These are phyloP conservation scores for Drosophila engyochracea DNA, from an alignment of 2,888 invertebrate genomes.

Conservation along the genomic window DNA sequence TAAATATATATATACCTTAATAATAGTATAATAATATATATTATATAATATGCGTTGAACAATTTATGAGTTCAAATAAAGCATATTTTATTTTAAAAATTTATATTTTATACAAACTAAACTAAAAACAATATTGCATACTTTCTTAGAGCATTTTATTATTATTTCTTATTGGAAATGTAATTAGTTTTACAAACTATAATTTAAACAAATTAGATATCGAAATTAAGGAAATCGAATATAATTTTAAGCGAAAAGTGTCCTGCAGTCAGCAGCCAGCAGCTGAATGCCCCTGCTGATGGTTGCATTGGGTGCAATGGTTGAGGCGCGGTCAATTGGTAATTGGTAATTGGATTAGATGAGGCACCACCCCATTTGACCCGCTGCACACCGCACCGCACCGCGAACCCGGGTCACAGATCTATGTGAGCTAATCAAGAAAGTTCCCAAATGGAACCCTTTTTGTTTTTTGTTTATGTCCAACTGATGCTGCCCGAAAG, in stretches of 20 bases:
- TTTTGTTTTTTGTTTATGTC: background rate
- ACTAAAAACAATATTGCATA: background rate
- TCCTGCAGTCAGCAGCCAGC: background rate
- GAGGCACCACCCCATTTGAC: conserved; percentile 44
- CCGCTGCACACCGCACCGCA: conserved; percentile 17
- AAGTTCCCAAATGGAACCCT: conserved; percentile 19
- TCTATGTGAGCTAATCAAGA: conserved; percentile 41
- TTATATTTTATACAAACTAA: background rate
- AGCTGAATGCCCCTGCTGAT: background rate
- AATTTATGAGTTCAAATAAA: no score
- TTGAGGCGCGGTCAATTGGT: conserved; percentile 45
- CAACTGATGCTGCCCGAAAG: conserved; percentile 16
- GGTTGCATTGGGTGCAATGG: background rate
- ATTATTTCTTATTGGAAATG: background rate
- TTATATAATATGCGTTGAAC: background rate
- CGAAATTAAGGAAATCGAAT: background rate
- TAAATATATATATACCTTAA: no score
- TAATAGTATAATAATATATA: background rate
- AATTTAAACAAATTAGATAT: background rate
- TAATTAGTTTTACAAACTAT: background rate
- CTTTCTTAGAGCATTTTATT: background rate
- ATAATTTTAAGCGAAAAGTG: background rate
- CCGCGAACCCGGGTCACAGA: conserved; percentile 7
- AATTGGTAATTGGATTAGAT: conserved; percentile 71
- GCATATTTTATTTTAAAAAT: no score